Conservation (phyloP, 2,797 vertebrate species). For the Dendrocincla tyrannina region DNA sequence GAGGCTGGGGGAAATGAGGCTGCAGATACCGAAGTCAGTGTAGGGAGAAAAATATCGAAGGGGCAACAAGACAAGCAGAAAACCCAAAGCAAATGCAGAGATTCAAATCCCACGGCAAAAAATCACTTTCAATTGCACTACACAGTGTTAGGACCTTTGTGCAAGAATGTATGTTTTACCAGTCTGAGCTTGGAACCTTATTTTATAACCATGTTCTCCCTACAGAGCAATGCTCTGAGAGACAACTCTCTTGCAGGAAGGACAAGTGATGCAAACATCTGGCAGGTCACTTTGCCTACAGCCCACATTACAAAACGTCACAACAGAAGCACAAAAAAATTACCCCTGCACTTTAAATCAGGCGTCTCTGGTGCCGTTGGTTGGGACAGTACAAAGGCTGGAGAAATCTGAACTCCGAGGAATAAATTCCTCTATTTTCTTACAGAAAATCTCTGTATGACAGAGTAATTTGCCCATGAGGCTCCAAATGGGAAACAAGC, state of each 20-base stretch:
- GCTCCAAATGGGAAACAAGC: slow-evolving; percentile 20
- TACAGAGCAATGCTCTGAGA: background rate
- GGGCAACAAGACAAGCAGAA: background rate
- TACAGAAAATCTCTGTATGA: slow-evolving; percentile 19
- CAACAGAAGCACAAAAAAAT: background rate
- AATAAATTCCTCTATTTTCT: background rate
- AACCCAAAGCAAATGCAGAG: background rate
- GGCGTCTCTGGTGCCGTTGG: background rate
- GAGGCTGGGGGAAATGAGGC: background rate
- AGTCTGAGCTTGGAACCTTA: background rate
- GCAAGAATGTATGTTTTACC: background rate
- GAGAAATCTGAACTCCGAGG: background rate
- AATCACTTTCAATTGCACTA: no score
- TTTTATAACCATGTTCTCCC: background rate
- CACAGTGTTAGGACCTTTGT: background rate
- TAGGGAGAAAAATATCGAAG: background rate
- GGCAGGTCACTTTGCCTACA: background rate
- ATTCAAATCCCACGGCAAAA: background rate
- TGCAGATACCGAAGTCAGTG: background rate
- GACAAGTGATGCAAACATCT: background rate
- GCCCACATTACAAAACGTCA: background rate
- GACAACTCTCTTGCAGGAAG: background rate
- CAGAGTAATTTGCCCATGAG: slow-evolving; percentile 17
- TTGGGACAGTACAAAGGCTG: background rate
- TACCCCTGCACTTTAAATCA: background rate